A percentile compares a stretch with the other conserved stretches of the same genome.
Evolutionary conservation across 2,888 invertebrate genomes (phyloP).

Genomic region (Embidobia sp.): DNA sequence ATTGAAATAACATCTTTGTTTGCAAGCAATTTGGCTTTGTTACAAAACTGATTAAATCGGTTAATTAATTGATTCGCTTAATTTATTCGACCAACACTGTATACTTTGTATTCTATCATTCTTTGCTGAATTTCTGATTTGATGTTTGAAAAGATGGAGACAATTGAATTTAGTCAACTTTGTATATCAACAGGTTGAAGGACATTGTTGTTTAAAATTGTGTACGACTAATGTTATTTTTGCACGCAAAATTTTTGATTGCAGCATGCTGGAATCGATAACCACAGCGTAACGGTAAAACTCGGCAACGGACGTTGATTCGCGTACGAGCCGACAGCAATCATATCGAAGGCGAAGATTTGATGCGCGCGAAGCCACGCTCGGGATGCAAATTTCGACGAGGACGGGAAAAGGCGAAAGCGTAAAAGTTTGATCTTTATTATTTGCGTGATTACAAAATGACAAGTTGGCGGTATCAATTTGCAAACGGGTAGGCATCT

Average conservation of each 20-base stretch:
- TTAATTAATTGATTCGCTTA: too few relatives aligned
- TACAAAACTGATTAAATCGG: too few relatives aligned
- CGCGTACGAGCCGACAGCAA: slow-evolving; percentile 7
- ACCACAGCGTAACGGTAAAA: slow-evolving; percentile 29
- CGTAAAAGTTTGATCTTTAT: slow-evolving; percentile 21
- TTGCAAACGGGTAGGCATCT: slow-evolving; percentile 32
- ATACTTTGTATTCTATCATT: too few relatives aligned
- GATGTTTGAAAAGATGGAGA: too few relatives aligned
- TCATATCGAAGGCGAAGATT: slow-evolving; percentile 22
- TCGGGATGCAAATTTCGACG: not conserved
- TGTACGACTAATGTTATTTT: too few relatives aligned
- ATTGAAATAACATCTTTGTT: slow-evolving; percentile 30
- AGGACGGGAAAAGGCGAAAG: not conserved
- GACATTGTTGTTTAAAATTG: too few relatives aligned
- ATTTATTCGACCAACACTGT: too few relatives aligned
- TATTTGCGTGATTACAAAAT: slow-evolving; percentile 42
- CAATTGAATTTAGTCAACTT: too few relatives aligned
- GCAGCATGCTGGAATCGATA: too few relatives aligned
- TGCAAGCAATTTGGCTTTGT: not conserved
- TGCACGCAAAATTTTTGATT: too few relatives aligned
- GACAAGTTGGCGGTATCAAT: slow-evolving; percentile 30
- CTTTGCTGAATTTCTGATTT: too few relatives aligned
- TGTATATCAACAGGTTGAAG: too few relatives aligned
- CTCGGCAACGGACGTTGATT: slow-evolving; percentile 18
- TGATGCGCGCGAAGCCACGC: slow-evolving; percentile 1